Conservation (phyloP, 2,888 invertebrate genomes). For the Nyleta sp. region DNA sequence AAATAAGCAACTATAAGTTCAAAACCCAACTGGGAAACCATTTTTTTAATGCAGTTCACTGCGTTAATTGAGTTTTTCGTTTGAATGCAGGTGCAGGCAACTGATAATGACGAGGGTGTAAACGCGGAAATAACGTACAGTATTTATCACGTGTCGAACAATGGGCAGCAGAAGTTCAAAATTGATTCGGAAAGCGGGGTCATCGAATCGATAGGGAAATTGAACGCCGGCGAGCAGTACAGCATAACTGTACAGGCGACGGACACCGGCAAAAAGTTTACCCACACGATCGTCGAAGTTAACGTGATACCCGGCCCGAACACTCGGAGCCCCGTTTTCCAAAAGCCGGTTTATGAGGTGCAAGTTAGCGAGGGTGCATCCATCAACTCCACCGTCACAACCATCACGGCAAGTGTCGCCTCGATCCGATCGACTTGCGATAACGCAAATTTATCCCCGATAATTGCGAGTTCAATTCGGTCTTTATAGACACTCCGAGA, state of each 20-base stretch:
- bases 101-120: slow-evolving; percentile 93
- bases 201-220: slow-evolving; percentile 90
- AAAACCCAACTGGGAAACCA: no score
- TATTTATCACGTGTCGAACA: slow-evolving; percentile 95
- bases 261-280: slow-evolving; percentile 90
- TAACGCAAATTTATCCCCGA: no score
- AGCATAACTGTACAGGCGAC: slow-evolving; percentile 93
- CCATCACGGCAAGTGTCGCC: slow-evolving; percentile 86
- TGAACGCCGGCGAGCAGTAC: slow-evolving; percentile 94
- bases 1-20: no score
- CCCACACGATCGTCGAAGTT: slow-evolving; percentile 94
- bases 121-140: slow-evolving; percentile 92
- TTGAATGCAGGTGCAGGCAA: slow-evolving; percentile 86
- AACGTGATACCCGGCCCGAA: slow-evolving; percentile 92
- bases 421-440: background rate
- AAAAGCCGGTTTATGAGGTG: slow-evolving; percentile 92
- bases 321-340: slow-evolving; percentile 91
- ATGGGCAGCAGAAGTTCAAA: slow-evolving; percentile 92
- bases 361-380: slow-evolving; percentile 95
- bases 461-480: no score
- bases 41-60: no score
- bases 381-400: slow-evolving; percentile 92
- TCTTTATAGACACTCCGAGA: no score
- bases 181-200: slow-evolving; percentile 91
- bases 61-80: no score